These are phyloP conservation scores for Glaucidium brasilianum DNA, from an alignment of 2,113 vertebrate species.

Conservation along the genomic window DNA sequence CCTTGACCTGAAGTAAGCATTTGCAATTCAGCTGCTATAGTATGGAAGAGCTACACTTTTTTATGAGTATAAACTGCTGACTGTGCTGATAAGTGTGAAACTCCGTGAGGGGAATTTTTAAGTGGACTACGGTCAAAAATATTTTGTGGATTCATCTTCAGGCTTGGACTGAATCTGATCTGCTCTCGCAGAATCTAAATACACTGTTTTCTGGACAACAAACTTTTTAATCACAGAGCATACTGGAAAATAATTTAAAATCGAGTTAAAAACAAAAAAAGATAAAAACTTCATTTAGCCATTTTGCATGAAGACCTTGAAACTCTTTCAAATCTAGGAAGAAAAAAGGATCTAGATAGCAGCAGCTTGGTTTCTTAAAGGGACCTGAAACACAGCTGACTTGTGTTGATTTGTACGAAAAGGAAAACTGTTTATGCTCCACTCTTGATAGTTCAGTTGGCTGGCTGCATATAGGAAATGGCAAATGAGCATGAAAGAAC, in stretches of 20 bases:
- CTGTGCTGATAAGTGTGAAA: neutral
- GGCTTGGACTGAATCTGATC: neutral
- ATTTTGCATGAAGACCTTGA: neutral
- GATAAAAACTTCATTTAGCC: neutral
- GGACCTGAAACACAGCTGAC: neutral
- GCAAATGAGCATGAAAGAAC: neutral
- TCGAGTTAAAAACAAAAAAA: neutral
- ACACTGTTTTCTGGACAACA: neutral
- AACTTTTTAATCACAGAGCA: neutral
- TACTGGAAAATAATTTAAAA: neutral
- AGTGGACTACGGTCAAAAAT: neutral
- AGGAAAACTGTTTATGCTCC: neutral
- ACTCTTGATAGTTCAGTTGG: neutral
- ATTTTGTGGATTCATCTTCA: neutral
- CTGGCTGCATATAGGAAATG: neutral
- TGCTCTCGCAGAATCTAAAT: neutral
- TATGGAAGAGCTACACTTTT: neutral
- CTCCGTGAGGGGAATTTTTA: constrained; percentile 14
- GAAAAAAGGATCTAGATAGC: neutral
- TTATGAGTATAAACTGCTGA: constrained; percentile 26
- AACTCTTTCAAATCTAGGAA: neutral
- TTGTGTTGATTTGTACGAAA: neutral
- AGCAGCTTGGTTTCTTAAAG: neutral
- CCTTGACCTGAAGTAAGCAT: constrained; percentile 6
- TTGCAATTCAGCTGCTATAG: constrained; percentile 34